Conservation (phyloP, 2,797 vertebrate genomes). For the Syngnathus rostellatus region DNA sequence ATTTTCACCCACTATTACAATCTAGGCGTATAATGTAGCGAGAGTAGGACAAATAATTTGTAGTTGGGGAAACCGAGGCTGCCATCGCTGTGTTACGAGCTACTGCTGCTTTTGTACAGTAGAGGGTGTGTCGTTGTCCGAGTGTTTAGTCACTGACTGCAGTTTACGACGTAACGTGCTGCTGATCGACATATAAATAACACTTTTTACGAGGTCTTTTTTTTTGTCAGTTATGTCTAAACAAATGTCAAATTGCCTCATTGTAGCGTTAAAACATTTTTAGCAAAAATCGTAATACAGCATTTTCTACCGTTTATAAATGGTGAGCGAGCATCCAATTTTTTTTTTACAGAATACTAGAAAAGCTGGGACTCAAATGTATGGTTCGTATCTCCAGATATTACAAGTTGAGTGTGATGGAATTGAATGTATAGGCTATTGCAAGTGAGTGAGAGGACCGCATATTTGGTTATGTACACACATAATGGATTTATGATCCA, state of each 20-base stretch:
- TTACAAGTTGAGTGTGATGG: not conserved
- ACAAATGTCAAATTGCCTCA: not conserved
- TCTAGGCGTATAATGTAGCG: conserved; percentile 1
- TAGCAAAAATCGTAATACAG: not conserved
- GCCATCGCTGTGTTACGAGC: conserved; percentile 20
- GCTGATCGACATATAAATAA: not conserved
- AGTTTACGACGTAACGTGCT: conserved; percentile 8
- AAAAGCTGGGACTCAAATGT: not conserved
- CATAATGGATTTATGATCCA: not conserved
- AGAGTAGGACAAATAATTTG: not conserved
- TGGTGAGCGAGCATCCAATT: not conserved
- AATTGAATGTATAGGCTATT: not conserved
- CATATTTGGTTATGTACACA: not conserved
- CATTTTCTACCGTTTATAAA: not conserved
- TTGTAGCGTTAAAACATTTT: not conserved
- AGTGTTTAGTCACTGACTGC: conserved; percentile 49
- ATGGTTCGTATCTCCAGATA: not conserved
- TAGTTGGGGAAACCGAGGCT: conserved; percentile 3
- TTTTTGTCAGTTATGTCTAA: not conserved
- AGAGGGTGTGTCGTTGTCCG: conserved; percentile 67
- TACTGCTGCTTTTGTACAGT: conserved; percentile 28
- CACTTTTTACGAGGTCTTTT: not conserved
- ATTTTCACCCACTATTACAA: not conserved
- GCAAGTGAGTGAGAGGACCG: not conserved
- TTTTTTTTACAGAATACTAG: not conserved